Percentiles rank a stretch among this genome's conserved stretches.
phyloP scores from a whole-genome alignment of 2,888 invertebrate species.

The Choreutis nemorana region DNA sequence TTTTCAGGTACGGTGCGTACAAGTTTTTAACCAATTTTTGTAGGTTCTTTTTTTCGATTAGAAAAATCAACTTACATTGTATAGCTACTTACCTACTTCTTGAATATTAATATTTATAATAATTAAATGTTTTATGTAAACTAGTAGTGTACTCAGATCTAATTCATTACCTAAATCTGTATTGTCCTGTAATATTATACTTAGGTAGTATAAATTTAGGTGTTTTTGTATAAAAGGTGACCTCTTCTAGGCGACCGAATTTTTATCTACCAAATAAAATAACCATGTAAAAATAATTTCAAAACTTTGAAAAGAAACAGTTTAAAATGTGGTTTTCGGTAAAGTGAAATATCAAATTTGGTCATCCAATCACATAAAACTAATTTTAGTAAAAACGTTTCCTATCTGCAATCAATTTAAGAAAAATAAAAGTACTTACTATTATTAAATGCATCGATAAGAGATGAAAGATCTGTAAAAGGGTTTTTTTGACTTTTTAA shows the following conservation, averaged over 20 bases:
- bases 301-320: too few relatives aligned
- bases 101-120: constrained; percentile 47
- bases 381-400: too few relatives aligned
- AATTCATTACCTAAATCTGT: constrained; percentile 54
- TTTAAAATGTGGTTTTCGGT: too few relatives aligned
- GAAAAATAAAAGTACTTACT: constrained; percentile 16
- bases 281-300: too few relatives aligned
- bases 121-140: constrained; percentile 63
- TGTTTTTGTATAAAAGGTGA: constrained; percentile 58
- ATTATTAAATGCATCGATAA: too few relatives aligned
- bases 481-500: too few relatives aligned
- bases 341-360: too few relatives aligned
- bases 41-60: too few relatives aligned
- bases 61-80: constrained; percentile 20
- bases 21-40: constrained; percentile 35
- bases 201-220: constrained; percentile 30
- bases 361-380: too few relatives aligned
- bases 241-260: constrained; percentile 66
- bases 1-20: not conserved
- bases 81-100: constrained; percentile 41
- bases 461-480: too few relatives aligned
- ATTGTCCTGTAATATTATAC: constrained; percentile 53
- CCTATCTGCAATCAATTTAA: too few relatives aligned
- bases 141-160: constrained; percentile 54
- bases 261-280: too few relatives aligned